Base-by-base conservation (phyloP, 1,140 invertebrate genomes). In the Homalodisca vitripennis region DNA sequence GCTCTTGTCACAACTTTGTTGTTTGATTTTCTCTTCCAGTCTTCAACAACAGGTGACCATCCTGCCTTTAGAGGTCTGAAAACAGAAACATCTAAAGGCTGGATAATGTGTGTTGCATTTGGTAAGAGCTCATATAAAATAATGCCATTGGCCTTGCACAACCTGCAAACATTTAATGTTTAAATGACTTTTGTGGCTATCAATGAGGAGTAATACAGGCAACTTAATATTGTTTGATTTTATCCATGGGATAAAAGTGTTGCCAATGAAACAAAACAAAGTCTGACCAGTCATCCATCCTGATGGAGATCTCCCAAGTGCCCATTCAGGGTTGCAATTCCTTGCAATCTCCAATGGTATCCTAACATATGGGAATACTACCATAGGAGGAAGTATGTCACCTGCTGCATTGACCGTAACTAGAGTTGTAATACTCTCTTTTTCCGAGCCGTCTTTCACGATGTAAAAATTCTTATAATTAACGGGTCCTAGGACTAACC, bases 91-190 rank as follows among this genome's bases (percentile, higher is more conserved):
- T 81, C 80, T 31, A 76, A 64, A 6, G 80, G 80, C 73, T 82
- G 80, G 3, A 81, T 53, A 24, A 82, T 76, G 66, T 82, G 79
- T 2, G 79, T 82, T 1, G 79, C 73, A 73, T 82, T 82, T 10
- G 80, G 79, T 32, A 77, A 76, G 6, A 55, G 22, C 6, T 6
- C 51, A 22, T 55, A 55, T 55, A 55, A 22, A 22, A 12, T 12
- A 55, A 55, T 55, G 10, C 22, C 6, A 20, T 55, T 55, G 51
- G 51, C 51, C 24, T 55, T 22, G 22, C 51, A 55, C 51, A 55
- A 55, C 51, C 51, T 55, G 22, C 51, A 55, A 6, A 55, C 51
- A 22, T 55, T 55, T 26, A 55, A 20, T 12, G 68, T 76, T n/a
- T 10, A 77, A 31, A 66, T 77, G 75, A 6, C 72, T 73, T 57